Evolutionary conservation across 2,888 invertebrate genomes (phyloP), one percentile per base, ranked within the genome.

Genomic region (Sinohyriopsis cumingii): DNA sequence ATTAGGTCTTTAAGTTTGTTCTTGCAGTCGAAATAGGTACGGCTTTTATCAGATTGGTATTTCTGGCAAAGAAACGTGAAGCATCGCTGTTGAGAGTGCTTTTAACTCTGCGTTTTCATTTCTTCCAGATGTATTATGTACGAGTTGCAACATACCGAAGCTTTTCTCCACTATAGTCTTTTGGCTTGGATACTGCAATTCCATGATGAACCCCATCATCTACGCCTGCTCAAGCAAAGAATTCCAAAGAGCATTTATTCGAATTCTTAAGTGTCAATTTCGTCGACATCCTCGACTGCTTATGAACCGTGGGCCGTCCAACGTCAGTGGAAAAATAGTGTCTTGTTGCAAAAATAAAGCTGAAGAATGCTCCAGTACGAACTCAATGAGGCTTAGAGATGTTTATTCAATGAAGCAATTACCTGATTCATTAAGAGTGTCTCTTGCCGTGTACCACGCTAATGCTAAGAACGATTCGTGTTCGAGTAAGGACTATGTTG

Each of bases 111-210:
- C 3, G 15, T 45, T 71, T 65, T 65, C 65, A 55, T 64, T 60
- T 59, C n/a, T 87, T 89, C 22, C 90, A 92, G 92, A 89, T 80
- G 90, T 91, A n/a, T 82, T 92, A 53, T 92, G 92, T 79, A 76
- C 80, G 3, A 68, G 81, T 5, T 93, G 93, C 83, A 72, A 84
- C 64, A 83, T 87, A 45, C 89, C 89, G 0, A 91, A 88, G 12
- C 82, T 90, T 0, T 86, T 92, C 0, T 93, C 93, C 91, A 92
- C 91, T 76, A 91, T 93, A 86, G 93, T 93, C 84, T 93, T 94
- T 69, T 94, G 94, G 94, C 91, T 94, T 2, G 94, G 94, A 0
- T 94, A 94, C 89, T 92, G 92, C 80, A 94, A 94, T 91, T 93
- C 93, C 0, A 92, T 93, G 22, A 91, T 94, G 74, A 93, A 94